These are phyloP conservation scores for Noctua fimbriata DNA, from an alignment of 2,888 invertebrate genomes.

Conservation along the genomic window DNA sequence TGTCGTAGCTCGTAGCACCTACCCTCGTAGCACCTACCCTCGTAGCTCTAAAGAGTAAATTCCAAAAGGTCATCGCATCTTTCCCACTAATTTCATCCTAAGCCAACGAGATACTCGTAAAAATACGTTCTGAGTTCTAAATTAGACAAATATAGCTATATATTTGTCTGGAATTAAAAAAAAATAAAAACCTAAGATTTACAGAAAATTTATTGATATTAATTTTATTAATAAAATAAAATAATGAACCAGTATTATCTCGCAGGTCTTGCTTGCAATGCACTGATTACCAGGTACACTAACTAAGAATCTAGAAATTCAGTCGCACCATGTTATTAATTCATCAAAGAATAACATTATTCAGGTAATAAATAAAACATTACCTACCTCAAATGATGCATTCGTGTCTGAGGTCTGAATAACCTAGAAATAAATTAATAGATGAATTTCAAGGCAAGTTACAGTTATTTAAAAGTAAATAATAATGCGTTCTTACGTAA, in stretches of 20 bases:
- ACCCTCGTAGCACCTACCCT: slow-evolving; percentile 23
- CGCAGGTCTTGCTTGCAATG: neutral
- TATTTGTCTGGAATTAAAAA: neutral
- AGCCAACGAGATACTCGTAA: neutral
- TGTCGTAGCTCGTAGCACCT: slow-evolving; percentile 33
- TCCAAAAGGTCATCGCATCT: neutral
- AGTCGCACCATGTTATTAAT: neutral
- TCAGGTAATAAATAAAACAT: slow-evolving; percentile 10
- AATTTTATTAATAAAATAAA: too few species aligned
- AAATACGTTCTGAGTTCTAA: neutral
- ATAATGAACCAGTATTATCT: neutral
- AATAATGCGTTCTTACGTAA: neutral
- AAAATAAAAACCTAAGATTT: too few species aligned
- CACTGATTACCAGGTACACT: neutral
- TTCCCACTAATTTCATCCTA: neutral
- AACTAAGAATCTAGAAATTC: neutral
- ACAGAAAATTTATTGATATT: too few species aligned
- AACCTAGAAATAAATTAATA: neutral
- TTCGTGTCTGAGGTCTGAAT: slow-evolving; percentile 6
- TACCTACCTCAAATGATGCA: slow-evolving; percentile 28
- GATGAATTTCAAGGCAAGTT: slow-evolving; percentile 8
- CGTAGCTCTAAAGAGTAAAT: slow-evolving; percentile 16
- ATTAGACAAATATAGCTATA: neutral
- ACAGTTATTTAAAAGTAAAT: neutral
- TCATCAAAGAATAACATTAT: neutral